Conservation (phyloP, 2,797 vertebrate species). For the Monodelphis domestica region DNA sequence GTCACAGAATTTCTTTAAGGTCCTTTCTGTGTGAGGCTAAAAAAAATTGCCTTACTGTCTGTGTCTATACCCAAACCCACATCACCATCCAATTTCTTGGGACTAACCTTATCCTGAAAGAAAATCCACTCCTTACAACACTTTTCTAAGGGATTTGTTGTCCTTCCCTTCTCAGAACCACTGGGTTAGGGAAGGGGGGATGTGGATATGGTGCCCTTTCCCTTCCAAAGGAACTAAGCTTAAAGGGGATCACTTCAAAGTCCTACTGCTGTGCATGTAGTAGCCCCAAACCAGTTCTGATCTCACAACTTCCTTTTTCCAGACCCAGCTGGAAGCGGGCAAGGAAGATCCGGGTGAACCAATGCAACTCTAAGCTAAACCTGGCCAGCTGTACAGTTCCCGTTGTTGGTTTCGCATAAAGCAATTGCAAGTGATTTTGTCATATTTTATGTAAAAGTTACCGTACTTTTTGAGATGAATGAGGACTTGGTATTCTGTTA, state of each 20-base stretch:
- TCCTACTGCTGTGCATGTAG: not conserved
- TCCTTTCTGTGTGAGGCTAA: not conserved
- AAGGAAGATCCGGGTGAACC: constrained; percentile 78
- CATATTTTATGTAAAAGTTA: constrained; percentile 67
- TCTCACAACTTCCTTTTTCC: constrained; percentile 5
- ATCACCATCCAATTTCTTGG: not conserved
- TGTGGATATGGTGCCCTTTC: not conserved
- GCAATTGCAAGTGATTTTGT: constrained; percentile 71
- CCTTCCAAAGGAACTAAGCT: not conserved
- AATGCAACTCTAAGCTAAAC: constrained; percentile 72
- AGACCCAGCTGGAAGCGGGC: constrained; percentile 70
- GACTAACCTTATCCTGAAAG: not conserved
- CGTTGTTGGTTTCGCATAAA: constrained; percentile 71
- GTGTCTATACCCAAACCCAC: not conserved
- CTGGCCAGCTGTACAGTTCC: constrained; percentile 56
- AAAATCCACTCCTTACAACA: not conserved
- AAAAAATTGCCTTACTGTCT: not conserved
- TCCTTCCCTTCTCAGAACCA: not conserved
- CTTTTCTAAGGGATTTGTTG: not conserved
- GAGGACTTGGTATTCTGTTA: constrained; percentile 53
- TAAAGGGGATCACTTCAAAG: not conserved
- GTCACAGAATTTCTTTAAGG: not conserved
- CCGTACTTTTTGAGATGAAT: constrained; percentile 28
- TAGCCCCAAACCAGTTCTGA: not conserved
- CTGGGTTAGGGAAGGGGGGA: not conserved